phyloP scores from a whole-genome alignment of 1,140 invertebrate genomes.

The Temnothorax curvispinosus region DNA sequence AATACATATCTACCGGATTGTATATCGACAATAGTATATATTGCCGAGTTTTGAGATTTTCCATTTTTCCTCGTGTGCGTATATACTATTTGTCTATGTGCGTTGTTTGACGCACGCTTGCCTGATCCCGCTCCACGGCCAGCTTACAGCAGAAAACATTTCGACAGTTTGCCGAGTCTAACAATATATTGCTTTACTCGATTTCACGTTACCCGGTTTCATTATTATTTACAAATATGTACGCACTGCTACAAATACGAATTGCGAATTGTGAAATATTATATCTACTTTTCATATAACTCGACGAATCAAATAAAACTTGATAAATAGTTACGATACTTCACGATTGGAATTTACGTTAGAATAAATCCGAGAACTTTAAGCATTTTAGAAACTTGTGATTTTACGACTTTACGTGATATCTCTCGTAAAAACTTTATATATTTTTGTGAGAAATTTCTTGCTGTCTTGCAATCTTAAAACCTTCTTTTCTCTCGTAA shows the following conservation, averaged over 20 bases:
- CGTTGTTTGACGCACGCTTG: background rate
- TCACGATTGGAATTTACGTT: background rate
- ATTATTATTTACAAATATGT: background rate
- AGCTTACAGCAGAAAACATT: conserved; percentile 3
- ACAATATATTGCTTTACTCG: background rate
- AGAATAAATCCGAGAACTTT: background rate
- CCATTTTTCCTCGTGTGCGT: background rate
- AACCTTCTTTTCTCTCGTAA: too few relatives aligned
- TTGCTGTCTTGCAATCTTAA: too few relatives aligned
- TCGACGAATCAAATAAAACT: too few relatives aligned
- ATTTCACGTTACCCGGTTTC: background rate
- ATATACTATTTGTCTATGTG: too few relatives aligned
- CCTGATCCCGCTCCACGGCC: background rate
- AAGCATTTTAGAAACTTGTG: background rate
- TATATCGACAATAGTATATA: background rate
- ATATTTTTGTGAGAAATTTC: too few relatives aligned
- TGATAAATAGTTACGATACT: background rate
- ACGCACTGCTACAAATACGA: background rate
- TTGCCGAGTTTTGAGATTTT: conserved; percentile 17
- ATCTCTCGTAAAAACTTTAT: background rate
- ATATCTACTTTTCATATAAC: too few relatives aligned
- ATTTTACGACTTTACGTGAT: background rate
- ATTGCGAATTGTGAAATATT: background rate
- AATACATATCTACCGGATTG: too few relatives aligned
- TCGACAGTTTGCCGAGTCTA: background rate